A percentile compares a stretch with the other conserved stretches of the same genome.
These are phyloP conservation scores for Hybos culiciformis DNA, from an alignment of 2,888 invertebrate species.

Conservation along the genomic window DNA sequence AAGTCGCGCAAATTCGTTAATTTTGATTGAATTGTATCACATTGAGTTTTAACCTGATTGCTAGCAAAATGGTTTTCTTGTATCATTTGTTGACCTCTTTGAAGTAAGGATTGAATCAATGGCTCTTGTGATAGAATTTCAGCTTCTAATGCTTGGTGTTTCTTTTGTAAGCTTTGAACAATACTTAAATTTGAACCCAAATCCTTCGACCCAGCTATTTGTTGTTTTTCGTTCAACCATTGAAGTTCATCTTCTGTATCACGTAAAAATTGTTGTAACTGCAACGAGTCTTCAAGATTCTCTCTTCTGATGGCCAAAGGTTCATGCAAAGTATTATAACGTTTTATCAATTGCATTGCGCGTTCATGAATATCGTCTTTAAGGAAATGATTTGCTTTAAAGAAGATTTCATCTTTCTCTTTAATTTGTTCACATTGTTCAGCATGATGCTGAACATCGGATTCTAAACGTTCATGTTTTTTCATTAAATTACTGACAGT, in stretches of 20 bases:
- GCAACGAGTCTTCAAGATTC: slow-evolving; percentile 78
- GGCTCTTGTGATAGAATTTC: slow-evolving; percentile 79
- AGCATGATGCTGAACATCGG: slow-evolving; percentile 68
- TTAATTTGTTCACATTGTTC: slow-evolving; percentile 70
- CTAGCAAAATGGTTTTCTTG: slow-evolving; percentile 77
- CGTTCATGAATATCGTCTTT: slow-evolving; percentile 68
- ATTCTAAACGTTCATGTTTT: slow-evolving; percentile 69
- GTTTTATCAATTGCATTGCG: slow-evolving; percentile 50
- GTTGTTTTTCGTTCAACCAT: slow-evolving; percentile 74
- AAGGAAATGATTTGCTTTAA: slow-evolving; percentile 75
- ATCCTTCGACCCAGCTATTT: slow-evolving; percentile 55
- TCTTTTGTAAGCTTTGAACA: slow-evolving; percentile 83
- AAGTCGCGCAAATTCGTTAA: slow-evolving; percentile 56
- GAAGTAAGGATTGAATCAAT: slow-evolving; percentile 56
- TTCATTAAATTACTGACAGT: slow-evolving; percentile 73
- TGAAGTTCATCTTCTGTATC: slow-evolving; percentile 87
- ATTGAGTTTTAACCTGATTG: slow-evolving; percentile 37
- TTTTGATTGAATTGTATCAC: slow-evolving; percentile 47
- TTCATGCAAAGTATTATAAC: slow-evolving; percentile 69
- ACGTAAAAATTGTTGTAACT: slow-evolving; percentile 76
- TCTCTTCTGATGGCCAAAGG: slow-evolving; percentile 84
- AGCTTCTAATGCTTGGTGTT: slow-evolving; percentile 81
- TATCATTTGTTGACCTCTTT: slow-evolving; percentile 64
- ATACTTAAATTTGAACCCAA: slow-evolving; percentile 51
- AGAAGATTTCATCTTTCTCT: slow-evolving; percentile 65